Base-by-base conservation (phyloP, 2,888 invertebrate genomes). In the Pandemis cinnamomeana region DNA sequence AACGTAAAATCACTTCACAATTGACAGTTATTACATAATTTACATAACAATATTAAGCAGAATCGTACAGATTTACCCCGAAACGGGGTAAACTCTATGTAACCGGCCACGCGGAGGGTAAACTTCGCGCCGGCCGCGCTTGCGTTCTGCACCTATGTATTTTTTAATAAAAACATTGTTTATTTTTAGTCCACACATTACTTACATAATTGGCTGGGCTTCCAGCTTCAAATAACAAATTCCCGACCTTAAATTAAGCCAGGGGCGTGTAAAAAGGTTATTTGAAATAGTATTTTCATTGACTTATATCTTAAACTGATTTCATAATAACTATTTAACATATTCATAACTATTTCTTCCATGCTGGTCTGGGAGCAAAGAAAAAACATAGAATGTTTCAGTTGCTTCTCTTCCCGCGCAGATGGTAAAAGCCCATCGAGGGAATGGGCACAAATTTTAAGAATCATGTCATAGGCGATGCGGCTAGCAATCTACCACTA, bases 71-170 rank as follows among this genome's bases (percentile, higher is more conserved):
- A 51, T 51, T 75, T 72, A 71, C 70, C 71, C 77, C 13, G 71
- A 15, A 71, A 55, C 71, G 42, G 41, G 78, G 78, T 71, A 77
- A 73, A 58, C 63, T 72, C 10, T 51, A 64, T 42, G 11, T 72
- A 41, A 36, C 75, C 81, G 79, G 83, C 78, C 81, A 81, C 79
- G 67, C 70, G 53, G 44, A 36, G 64, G 75, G 66, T 77, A 78
- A 55, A 80, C 77, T 78, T 76, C 73, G 77, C 78, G 77, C 75
- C 76, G 77, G 78, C 80, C 80, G 63, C 77, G 77, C 70, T 61
- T 80, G 78, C 83, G 82, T 83, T 74, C 72, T 82, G 82, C 79
- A 83, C 75, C n/a, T 63, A 76, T 77, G 48, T 77, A 77, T 80
- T 77, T 80, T 78, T 77, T 78, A 67, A 75, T 75, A 67, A 77